Percentiles rank a stretch among this genome's conserved stretches.
Evolutionary conservation across 2,797 vertebrate genomes (phyloP).

Genomic region (Lepilemur ruficaudatus): DNA sequence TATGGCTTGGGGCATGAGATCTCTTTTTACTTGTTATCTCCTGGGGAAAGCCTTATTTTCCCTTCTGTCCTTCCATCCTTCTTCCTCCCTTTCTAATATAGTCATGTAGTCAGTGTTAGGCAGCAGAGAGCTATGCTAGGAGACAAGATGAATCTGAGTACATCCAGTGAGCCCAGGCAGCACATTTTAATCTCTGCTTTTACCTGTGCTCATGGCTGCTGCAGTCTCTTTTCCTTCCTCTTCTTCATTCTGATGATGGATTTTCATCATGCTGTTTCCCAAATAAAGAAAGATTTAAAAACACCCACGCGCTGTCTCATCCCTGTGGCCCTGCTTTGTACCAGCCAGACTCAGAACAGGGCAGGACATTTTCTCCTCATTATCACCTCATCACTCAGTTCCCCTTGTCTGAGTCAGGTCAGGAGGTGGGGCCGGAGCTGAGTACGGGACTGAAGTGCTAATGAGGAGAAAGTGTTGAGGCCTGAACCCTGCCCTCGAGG

Average conservation of each 20-base stretch:
- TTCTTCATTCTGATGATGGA: neutral
- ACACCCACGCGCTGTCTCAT: neutral
- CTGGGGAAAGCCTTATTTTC: neutral
- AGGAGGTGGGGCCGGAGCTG: neutral
- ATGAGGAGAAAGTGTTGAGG: conserved; percentile 55
- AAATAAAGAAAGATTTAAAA: conserved; percentile 44
- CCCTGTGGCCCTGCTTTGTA: conserved; percentile 48
- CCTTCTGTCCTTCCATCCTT: neutral
- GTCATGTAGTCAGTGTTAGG: neutral
- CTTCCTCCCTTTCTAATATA: neutral
- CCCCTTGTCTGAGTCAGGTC: conserved; percentile 40
- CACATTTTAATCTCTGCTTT: neutral
- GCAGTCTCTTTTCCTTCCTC: neutral
- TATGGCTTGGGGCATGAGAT: neutral
- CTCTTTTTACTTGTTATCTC: neutral
- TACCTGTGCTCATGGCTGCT: neutral
- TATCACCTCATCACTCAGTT: conserved; percentile 60
- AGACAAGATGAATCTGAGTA: neutral
- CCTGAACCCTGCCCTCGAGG: neutral
- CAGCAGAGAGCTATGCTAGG: neutral
- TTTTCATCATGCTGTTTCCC: conserved; percentile 51
- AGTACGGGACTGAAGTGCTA: conserved; percentile 46
- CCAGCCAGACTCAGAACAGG: neutral
- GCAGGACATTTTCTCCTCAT: conserved; percentile 55
- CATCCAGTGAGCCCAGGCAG: neutral